Percentiles rank a stretch among this genome's conserved stretches.
Evolutionary conservation across 2,113 vertebrate genomes (phyloP).

Genomic region (Malurus elegans): DNA sequence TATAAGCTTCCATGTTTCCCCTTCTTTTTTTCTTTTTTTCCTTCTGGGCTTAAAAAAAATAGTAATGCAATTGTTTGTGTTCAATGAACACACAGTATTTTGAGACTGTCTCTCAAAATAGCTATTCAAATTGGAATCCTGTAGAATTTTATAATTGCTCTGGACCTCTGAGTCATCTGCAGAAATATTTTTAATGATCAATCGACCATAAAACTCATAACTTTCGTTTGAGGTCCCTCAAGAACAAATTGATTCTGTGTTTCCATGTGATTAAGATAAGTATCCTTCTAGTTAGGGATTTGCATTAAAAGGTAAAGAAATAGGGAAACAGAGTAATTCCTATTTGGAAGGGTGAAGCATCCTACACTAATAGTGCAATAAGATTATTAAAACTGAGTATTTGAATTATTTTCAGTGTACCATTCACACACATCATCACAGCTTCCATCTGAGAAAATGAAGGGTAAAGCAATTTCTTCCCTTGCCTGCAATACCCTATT

Average conservation of each 20-base stretch:
- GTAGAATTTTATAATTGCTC: conserved; percentile 41
- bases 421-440: background rate
- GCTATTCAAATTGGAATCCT: background rate
- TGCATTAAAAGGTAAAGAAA: conserved; percentile 1
- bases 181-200: conserved; percentile 65
- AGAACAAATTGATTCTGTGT: conserved; percentile 51
- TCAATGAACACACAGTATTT: background rate
- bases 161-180: conserved; percentile 28
- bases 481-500: background rate
- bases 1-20: background rate
- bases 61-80: background rate
- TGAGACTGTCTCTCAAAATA: background rate
- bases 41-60: background rate
- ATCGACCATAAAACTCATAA: conserved; percentile 35
- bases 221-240: conserved; percentile 44
- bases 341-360: background rate
- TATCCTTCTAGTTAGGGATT: background rate
- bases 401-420: background rate
- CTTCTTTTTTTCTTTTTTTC: background rate
- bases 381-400: background rate
- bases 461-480: background rate
- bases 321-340: background rate
- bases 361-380: background rate
- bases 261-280: conserved; percentile 56
- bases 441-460: background rate